Evolutionary conservation across 2,113 vertebrate species (phyloP).

Genomic region (Rallus limicola): DNA sequence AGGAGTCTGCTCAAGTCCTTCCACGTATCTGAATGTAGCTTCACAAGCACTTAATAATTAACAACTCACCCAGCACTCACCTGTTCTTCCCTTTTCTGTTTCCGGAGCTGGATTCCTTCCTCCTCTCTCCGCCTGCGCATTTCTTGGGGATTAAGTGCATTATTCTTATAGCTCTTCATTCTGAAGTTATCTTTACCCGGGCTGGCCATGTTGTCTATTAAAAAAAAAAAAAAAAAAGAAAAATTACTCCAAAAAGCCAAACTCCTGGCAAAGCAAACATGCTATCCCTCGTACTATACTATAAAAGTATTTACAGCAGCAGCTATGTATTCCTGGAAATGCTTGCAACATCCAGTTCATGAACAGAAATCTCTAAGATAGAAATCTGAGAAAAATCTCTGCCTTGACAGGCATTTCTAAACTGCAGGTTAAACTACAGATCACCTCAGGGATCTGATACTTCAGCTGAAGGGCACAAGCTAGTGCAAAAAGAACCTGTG

Average conservation of each 20-base stretch:
- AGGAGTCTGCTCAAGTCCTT: neutral
- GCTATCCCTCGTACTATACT: neutral
- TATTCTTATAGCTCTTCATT: conserved; percentile 96
- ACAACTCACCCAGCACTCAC: conserved; percentile 59
- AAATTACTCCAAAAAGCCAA: neutral
- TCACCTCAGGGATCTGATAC: neutral
- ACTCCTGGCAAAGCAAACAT: neutral
- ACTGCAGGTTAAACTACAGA: neutral
- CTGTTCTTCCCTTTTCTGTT: conserved; percentile 94
- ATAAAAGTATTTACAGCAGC: neutral
- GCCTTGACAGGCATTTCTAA: neutral
- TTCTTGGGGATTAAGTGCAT: conserved; percentile 92
- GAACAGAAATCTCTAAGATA: conserved; percentile 33
- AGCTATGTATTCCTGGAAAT: neutral
- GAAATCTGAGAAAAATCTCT: neutral
- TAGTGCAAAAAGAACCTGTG: neutral
- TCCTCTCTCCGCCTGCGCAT: conserved; percentile 93
- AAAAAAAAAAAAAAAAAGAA: neutral
- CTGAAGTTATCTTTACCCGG: conserved; percentile 87
- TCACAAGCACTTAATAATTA: neutral
- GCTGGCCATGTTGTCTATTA: conserved; percentile 85
- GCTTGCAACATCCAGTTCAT: neutral
- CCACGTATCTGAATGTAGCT: neutral
- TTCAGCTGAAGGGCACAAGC: neutral
- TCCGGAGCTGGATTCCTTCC: conserved; percentile 91